phyloP scores from a whole-genome alignment of 2,113 vertebrate genomes.

The Pelusios castaneus region DNA sequence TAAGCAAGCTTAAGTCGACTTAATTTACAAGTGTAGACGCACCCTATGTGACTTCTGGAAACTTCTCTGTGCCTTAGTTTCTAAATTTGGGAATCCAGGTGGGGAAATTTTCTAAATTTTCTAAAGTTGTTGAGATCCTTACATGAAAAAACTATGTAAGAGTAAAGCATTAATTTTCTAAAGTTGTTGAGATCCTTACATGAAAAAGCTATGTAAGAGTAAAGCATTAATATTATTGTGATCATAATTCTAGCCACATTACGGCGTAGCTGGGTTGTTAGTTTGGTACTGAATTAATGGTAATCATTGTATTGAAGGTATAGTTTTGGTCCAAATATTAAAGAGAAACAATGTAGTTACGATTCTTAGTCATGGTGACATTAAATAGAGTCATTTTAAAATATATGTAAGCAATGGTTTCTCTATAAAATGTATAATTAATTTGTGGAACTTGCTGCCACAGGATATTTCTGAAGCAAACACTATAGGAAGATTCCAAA shows the following conservation, averaged over 20 bases:
- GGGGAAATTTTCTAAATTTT: neutral
- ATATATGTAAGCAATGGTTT: neutral
- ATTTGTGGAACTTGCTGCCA: neutral
- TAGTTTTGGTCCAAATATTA: neutral
- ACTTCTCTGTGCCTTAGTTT: conserved; percentile 28
- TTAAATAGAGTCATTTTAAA: conserved; percentile 33
- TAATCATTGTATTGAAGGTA: neutral
- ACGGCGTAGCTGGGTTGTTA: neutral
- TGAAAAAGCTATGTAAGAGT: neutral
- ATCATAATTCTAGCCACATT: neutral
- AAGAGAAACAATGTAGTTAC: neutral
- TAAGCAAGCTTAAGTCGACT: no score
- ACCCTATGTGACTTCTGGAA: neutral
- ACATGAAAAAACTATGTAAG: neutral
- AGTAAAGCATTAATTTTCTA: neutral
- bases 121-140: neutral
- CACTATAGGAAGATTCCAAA: neutral
- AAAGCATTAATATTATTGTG: neutral
- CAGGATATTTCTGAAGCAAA: neutral
- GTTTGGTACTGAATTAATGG: neutral
- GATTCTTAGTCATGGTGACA: neutral
- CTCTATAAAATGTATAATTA: conserved; percentile 1
- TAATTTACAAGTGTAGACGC: no score
- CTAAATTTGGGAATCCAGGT: neutral
- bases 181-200: neutral